A percentile compares a stretch with the other conserved stretches of the same genome.
These are phyloP conservation scores for Macropus fuliginosus DNA, from an alignment of 2,797 vertebrate species.

Conservation along the genomic window DNA sequence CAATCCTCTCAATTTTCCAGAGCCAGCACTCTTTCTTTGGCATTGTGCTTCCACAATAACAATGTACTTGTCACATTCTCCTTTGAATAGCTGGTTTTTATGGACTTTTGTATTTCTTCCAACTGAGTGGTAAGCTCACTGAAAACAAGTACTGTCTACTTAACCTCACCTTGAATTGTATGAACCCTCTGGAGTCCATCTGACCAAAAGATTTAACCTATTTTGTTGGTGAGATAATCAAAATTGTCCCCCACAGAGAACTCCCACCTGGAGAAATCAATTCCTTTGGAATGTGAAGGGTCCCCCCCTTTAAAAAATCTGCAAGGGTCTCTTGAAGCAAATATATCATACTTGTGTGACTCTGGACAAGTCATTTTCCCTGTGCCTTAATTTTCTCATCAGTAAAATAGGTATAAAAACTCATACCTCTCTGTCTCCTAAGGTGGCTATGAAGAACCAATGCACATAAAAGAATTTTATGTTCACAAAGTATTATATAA, in stretches of 20 bases:
- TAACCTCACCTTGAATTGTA: background rate
- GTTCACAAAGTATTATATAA: background rate
- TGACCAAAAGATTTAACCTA: background rate
- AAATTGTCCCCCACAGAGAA: background rate
- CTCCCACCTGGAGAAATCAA: background rate
- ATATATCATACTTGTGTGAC: background rate
- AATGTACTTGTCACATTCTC: background rate
- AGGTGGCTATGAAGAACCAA: background rate
- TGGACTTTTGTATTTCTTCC: conserved; percentile 9
- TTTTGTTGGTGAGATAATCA: background rate
- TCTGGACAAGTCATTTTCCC: background rate
- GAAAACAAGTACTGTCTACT: background rate
- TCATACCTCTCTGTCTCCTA: background rate
- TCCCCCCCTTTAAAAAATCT: background rate
- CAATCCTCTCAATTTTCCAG: background rate
- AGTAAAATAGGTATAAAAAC: background rate
- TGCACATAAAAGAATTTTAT: background rate
- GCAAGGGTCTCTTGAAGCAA: background rate
- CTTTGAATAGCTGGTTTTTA: background rate
- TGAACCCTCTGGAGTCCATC: background rate
- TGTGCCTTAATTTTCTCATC: conserved; percentile 11
- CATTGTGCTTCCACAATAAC: background rate
- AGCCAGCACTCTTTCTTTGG: background rate
- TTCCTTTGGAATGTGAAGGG: background rate
- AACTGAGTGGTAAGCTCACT: background rate